Conservation (phyloP, 2,797 vertebrate genomes). For the Euphonia xanthogaster region DNA sequence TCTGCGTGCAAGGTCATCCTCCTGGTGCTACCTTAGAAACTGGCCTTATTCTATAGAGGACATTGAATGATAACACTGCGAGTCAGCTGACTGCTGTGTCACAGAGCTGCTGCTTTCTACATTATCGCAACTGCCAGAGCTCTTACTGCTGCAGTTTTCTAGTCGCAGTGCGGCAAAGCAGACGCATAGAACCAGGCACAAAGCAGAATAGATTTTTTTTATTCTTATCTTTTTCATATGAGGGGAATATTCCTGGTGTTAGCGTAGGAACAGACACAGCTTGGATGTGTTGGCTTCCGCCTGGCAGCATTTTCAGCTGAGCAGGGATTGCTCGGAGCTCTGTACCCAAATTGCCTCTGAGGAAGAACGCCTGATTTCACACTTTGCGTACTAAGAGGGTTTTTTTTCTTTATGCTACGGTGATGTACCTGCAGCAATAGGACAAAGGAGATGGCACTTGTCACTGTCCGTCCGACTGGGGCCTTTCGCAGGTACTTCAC, state of each 20-base stretch:
- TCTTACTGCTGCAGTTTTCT: conserved; percentile 78
- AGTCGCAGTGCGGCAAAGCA: conserved; percentile 81
- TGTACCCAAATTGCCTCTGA: conserved; percentile 55
- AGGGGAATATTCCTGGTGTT: conserved; percentile 71
- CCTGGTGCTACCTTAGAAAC: conserved; percentile 68
- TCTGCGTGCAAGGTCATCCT: conserved; percentile 62
- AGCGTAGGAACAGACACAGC: conserved; percentile 76
- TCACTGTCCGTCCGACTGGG: conserved; percentile 67
- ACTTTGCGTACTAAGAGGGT: conserved; percentile 33
- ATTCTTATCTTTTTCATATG: conserved; percentile 72
- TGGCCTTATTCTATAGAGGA: conserved; percentile 76
- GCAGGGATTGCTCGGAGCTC: conserved; percentile 70
- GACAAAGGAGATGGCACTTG: conserved; percentile 74
- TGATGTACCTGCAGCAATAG: conserved; percentile 73
- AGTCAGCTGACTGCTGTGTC: conserved; percentile 86
- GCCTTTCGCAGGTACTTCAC: conserved; percentile 65
- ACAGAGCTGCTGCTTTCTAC: conserved; percentile 80
- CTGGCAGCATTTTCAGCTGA: conserved; percentile 72
- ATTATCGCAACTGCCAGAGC: conserved; percentile 79
- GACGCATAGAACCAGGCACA: conserved; percentile 75
- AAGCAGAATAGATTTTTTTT: conserved; percentile 64
- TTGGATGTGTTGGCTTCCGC: conserved; percentile 80
- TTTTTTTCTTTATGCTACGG: conserved; percentile 21
- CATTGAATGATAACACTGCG: conserved; percentile 80
- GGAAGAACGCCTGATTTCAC: conserved; percentile 68